Evolutionary conservation across 1,140 invertebrate species (phyloP), one percentile per base, ranked within the genome.

Genomic region (Venustaconcha ellipsiformis): DNA sequence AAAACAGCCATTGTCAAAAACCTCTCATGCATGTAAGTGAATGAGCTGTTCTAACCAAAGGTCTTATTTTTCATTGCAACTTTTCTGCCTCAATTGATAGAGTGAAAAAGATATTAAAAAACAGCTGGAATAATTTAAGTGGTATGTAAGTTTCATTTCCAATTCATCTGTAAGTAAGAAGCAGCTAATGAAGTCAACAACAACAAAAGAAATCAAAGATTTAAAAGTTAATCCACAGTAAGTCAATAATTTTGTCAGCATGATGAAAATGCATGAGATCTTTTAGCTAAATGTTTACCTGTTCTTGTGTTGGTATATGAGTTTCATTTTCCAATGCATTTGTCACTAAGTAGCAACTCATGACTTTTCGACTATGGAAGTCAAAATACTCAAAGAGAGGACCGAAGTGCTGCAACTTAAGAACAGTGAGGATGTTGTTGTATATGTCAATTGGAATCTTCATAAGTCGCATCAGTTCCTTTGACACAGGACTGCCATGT

Each of bases 381-480:
- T 99, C 96, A 85, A 99, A 94, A 84, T 96, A 95, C 48, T 95
- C 93, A 81, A 99, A 93, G 14, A 99, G 90, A 8, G 94, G 94
- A 14, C 94, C 93, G 86, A 95, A 99, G 90, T 97, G 93, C 82
- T 95, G 93, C 70, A 98, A 89, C 73, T 92, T 85, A 14, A 93
- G 82, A 3, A 99, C 92, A 0, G 94, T 96, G 26, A 98, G 91
- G 17, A 98, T 93, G 88, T 99, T 95, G 88, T 97, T 97, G 88
- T 99, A 99, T 85, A 95, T 94, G 86, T 99, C 96, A 18, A 98
- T 93, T 14, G 98, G 97, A 67, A 99, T 95, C 89, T 97, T 96
- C 86, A 99, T 92, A 67, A 99, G 92, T 84, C 96, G 94, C 80
- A 95, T 94, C 76, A 99, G 90, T 90, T 99, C 98, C 85, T 95